Conservation (phyloP, 2,113 vertebrate species). For the Apaloderma vittatum region DNA sequence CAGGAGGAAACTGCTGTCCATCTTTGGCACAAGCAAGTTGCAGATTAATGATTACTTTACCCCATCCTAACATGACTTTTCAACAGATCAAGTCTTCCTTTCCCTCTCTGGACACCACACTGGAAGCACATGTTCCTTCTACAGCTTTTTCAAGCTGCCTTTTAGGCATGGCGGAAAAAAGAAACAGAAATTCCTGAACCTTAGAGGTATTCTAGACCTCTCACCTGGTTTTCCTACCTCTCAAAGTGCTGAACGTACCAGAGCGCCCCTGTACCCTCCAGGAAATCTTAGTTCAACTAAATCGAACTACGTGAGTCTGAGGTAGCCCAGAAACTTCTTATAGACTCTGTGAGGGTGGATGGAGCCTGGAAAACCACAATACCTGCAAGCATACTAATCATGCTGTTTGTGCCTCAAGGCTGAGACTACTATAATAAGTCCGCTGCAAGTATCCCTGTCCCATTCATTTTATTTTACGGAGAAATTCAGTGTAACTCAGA, state of each 20-base stretch:
- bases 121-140: neutral
- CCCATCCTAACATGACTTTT: neutral
- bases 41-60: neutral
- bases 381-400: neutral
- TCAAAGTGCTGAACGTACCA: neutral
- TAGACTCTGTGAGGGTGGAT: neutral
- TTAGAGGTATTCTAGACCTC: neutral
- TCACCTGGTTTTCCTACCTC: neutral
- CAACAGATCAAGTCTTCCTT: neutral
- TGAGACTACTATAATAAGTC: neutral
- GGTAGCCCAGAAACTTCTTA: neutral
- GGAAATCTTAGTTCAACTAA: neutral
- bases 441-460: neutral
- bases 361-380: neutral
- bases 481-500: neutral
- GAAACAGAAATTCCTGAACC: neutral
- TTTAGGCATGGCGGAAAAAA: neutral
- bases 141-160: neutral
- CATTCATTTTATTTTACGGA: neutral
- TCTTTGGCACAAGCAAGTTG: neutral
- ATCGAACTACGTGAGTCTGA: fast-evolving
- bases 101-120: neutral
- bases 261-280: neutral
- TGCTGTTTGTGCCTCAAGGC: neutral
- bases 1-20: neutral